Conservation (phyloP, 2,888 invertebrate species). For the Myathropa florea region DNA sequence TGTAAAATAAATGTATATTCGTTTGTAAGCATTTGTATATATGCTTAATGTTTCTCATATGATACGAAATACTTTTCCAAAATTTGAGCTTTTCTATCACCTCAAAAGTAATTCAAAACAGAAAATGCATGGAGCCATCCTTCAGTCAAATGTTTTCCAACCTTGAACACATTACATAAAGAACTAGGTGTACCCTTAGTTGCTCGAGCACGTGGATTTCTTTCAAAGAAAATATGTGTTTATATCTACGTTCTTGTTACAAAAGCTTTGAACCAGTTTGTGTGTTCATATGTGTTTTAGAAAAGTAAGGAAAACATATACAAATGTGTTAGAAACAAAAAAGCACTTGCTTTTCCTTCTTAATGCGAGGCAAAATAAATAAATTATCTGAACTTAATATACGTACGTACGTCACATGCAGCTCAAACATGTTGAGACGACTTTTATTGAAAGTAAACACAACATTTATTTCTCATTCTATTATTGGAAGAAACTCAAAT, state of each 20-base stretch:
- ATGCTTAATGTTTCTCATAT: no score
- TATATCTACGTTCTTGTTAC: background rate
- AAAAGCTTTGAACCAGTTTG: background rate
- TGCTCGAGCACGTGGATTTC: background rate
- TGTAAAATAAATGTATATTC: no score
- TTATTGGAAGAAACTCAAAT: constrained; percentile 34
- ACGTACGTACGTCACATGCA: constrained; percentile 4
- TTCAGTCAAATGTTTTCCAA: background rate
- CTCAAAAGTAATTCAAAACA: background rate
- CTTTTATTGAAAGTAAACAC: constrained; percentile 49
- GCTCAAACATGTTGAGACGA: constrained; percentile 47
- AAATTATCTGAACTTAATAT: background rate
- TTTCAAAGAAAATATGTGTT: background rate
- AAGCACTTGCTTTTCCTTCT: background rate
- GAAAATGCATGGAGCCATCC: background rate
- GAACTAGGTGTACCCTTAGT: background rate
- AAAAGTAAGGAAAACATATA: background rate
- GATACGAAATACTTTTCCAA: background rate
- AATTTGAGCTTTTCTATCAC: background rate
- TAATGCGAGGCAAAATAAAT: background rate
- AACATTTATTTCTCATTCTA: constrained; percentile 13
- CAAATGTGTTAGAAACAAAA: background rate
- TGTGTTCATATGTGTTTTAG: background rate
- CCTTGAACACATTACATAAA: background rate
- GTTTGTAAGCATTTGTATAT: no score